Base-by-base conservation (phyloP, 1,140 invertebrate genomes). In the Hylaeus anthracinus region DNA sequence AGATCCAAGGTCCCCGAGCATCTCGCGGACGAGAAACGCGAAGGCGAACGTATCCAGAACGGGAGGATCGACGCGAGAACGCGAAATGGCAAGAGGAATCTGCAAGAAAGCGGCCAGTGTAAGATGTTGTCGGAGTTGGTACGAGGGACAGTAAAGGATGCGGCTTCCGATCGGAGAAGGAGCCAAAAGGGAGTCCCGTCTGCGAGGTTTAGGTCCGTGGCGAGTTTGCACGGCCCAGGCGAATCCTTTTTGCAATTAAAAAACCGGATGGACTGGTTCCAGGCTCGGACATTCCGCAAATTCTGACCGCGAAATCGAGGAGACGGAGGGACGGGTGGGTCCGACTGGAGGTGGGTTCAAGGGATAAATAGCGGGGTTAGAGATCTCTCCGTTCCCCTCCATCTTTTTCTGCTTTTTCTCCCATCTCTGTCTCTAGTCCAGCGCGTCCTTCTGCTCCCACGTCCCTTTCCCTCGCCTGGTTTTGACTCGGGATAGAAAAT, bases 201-300 rank as follows among this genome's bases (percentile, higher is more conserved):
- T 64, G 79, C 72, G 79, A 76, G 67, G 67, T 78, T 85, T 66
- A 85, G 73, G 74, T 69, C 55, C 81, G 58, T 67, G 72, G 81
- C 85, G 66, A 65, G 77, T 81, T 83, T 81, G 84, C 75, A 75
- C 65, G 70, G 82, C 81, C 85, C 81, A 79, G 83, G 88, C 86
- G 88, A 86, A 91, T 92, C 91, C 91, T 92, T 93, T 92, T 92
- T 92, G 91, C 92, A 93, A 93, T 93, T 93, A 93, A 92, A 92
- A 93, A 93, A 93, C 92, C 92, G 91, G 92, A 89, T 85, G 84
- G 89, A 93, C 92, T 88, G 91, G 92, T 93, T 92, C 83, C 90
- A 90, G 88, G 88, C 85, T 79, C 82, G 89, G 88, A 91, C 92
- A 93, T 93, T 93, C 92, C 92, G 90, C 90, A 92, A 93, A 93